Base-by-base conservation (phyloP, 2,888 invertebrate genomes). In the Allophyes oxyacanthae region DNA sequence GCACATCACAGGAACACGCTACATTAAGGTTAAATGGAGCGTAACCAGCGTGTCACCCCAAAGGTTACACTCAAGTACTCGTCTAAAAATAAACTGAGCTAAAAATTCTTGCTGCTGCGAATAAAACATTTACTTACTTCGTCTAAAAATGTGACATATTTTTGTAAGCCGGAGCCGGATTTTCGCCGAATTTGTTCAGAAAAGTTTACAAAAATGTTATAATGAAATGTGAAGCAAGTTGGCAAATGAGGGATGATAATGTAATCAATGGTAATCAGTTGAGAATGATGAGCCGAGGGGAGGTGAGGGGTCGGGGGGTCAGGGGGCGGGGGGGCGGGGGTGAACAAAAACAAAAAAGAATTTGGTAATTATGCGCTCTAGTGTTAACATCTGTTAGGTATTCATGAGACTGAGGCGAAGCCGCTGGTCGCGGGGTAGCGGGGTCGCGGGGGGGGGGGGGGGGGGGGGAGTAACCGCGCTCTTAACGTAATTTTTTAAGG, bases 231-330 rank as follows among this genome's bases (percentile, higher is more conserved):
- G 26, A 41, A 36, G 41, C 8, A 37, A 71, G 65, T 49, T 45
- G 14, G 40, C 38, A 34, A 51, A 51, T 66, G 40, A 58, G 40
- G 15, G 40, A 48, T 20, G 65, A 51, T 58, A 51, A 64, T 65
- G 26, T 46, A 55, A 64, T 64, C 56, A 64, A 55, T 56, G 56
- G 43, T 66, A 51, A 58, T 65, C 72, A 66, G 46, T 9, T 14
- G 37, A 3, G 38, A 37, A 14, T 26, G 20, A 37, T 20, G 34
- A 34, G n/a, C 13, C 4, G 10, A n/a, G 8, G 32, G 0, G 40
- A 20, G 20, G 4, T 28, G 28, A 9, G 0, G 10, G 7, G 5
- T 0, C 20, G 20, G 4, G 20, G 20, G 20, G 25, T 7, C 6
- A 11, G 3, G 13, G 2, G 2, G 0, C 10, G n/a, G 2, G 3